Percentiles rank a stretch among this genome's conserved stretches.
These are phyloP conservation scores for Lasioglossum marginatum DNA, from an alignment of 2,888 invertebrate species.

Conservation along the genomic window DNA sequence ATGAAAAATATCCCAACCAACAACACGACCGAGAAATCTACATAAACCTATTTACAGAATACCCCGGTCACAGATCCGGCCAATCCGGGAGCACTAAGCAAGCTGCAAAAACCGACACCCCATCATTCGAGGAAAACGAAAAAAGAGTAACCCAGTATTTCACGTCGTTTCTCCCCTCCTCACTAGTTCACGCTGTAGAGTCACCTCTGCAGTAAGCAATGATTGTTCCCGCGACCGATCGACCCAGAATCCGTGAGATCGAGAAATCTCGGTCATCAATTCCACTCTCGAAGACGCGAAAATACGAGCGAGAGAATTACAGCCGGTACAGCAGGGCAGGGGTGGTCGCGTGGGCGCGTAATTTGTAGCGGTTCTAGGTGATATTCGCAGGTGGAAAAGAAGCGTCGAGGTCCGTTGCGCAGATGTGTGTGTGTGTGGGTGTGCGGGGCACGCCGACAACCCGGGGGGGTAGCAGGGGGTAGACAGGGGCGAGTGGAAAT, in stretches of 20 bases:
- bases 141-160: background rate
- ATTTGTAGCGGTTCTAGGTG: constrained; percentile 30
- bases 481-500: constrained; percentile 26
- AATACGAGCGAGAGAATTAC: constrained; percentile 12
- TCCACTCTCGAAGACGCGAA: constrained; percentile 6
- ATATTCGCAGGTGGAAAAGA: constrained; percentile 43
- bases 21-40: background rate
- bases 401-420: constrained; percentile 7
- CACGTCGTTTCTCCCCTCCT: background rate
- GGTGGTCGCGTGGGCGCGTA: constrained; percentile 25
- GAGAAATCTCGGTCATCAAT: constrained; percentile 13
- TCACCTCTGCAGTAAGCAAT: background rate
- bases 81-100: background rate
- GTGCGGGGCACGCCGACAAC: constrained; percentile 4
- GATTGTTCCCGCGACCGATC: background rate
- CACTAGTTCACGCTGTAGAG: background rate
- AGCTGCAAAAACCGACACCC: background rate
- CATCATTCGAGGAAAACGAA: background rate
- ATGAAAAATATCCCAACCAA: background rate
- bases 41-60: background rate
- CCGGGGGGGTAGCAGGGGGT: background rate
- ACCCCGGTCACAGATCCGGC: background rate
- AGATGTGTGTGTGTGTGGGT: background rate
- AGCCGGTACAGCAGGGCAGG: background rate
- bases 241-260: constrained; percentile 9